phyloP scores from a whole-genome alignment of 2,113 vertebrate species.

The cattle (Bos taurus) region DNA sequence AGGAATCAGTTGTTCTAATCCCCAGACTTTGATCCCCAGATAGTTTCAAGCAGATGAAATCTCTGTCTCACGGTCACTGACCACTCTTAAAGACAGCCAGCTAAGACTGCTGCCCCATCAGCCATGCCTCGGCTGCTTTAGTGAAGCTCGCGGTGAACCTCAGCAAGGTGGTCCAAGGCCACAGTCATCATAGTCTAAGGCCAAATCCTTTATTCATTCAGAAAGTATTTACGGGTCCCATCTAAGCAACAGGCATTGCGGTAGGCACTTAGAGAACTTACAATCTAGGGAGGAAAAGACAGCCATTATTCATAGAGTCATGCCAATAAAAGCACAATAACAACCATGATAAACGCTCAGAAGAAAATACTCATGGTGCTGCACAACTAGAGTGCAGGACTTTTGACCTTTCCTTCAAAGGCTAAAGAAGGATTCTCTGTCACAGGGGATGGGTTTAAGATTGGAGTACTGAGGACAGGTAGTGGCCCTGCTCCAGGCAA shows the following conservation, averaged over 20 bases:
- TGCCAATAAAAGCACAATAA: background rate
- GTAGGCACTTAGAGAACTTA: background rate
- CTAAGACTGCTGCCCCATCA: background rate
- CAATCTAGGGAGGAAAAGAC: background rate
- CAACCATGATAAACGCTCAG: background rate
- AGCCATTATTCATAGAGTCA: background rate
- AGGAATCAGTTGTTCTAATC: slow-evolving; percentile 17
- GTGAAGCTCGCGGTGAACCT: background rate
- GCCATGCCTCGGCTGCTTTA: background rate
- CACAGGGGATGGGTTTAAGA: background rate
- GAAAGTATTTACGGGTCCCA: background rate
- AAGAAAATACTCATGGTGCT: background rate
- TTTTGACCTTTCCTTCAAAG: background rate
- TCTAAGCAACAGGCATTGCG: background rate
- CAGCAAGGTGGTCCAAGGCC: background rate
- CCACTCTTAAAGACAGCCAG: background rate
- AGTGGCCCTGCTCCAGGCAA: background rate
- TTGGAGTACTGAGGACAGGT: background rate
- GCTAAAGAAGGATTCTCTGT: background rate
- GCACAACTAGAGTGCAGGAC: background rate
- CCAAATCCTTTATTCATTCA: background rate
- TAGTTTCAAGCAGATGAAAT: background rate
- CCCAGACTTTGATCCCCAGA: slow-evolving; percentile 23
- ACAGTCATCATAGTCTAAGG: background rate
- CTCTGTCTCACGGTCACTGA: background rate